Base-by-base conservation (phyloP, 2,888 invertebrate species). In the Orthosia gothica region DNA sequence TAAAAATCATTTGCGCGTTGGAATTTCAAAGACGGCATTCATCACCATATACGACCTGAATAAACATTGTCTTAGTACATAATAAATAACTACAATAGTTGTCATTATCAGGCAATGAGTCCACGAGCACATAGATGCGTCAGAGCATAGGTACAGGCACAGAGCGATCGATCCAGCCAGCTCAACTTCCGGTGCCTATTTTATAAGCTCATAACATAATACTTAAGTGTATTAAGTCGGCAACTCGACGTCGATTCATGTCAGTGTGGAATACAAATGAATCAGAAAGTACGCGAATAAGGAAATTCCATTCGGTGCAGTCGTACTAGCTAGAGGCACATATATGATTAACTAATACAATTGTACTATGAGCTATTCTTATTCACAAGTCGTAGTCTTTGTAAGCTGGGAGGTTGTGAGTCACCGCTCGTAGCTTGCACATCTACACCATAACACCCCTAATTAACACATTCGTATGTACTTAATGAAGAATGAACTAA, bases 231-330 rank as follows among this genome's bases (percentile, higher is more conserved):
- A 90, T 91, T 90, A 92, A 90, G 87, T 89, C 84, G 86, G 85
- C 89, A 87, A 83, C 72, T 85, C 82, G 84, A 82, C 86, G 87
- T 83, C 89, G 81, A 80, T 79, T 76, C 86, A 87, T 84, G 87
- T 87, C 84, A 86, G 76, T 87, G 83, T 88, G 81, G 95, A 93
- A 96, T 95, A 95, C 94, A 93, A 95, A 96, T 96, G 94, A 95
- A 92, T 94, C 95, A 93, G 93, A 94, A 94, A 93, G 92, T 93
- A 92, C 91, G 92, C 91, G 88, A 93, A 93, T 91, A 90, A 94
- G 94, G 94, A 95, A 95, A 95, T 95, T 95, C 94, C 94, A 89
- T 90, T 92, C 89, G 84, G 88, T 92, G 86, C 93, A 88, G 82
- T 87, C 75, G 89, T 89, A 92, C 90, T 90, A 67, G 79, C n/a